Evolutionary conservation across 30 jellyfish, hydroid and myxozoan species (phyloP).

Genomic region (Turritopsis dohrnii): DNA sequence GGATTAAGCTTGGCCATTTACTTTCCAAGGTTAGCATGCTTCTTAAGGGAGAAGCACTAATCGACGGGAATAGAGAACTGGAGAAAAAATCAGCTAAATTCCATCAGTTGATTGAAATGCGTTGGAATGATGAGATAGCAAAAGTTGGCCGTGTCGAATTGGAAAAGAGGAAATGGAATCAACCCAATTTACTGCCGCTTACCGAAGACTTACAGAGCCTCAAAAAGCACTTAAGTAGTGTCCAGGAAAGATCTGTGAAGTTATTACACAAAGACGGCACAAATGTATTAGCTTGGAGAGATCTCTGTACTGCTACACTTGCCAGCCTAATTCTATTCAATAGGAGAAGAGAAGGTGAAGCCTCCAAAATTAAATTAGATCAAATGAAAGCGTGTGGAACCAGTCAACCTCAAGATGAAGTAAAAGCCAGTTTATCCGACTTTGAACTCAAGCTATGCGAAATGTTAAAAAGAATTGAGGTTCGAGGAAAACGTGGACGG

Average conservation of each 20-base stretch:
- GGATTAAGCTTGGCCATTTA: slow-evolving; percentile 9
- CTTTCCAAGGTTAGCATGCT: not conserved
- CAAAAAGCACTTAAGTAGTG: slow-evolving; percentile 18
- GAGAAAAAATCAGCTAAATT: not conserved
- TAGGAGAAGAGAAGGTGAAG: slow-evolving; percentile 39
- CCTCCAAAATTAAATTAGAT: slow-evolving; percentile 12
- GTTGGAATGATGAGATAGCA: not conserved
- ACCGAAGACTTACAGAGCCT: slow-evolving; percentile 29
- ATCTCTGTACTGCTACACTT: slow-evolving; percentile 2
- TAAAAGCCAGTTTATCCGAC: slow-evolving; percentile 21
- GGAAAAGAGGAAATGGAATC: slow-evolving; percentile 16
- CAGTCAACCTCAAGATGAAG: slow-evolving; percentile 26
- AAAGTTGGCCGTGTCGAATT: not conserved
- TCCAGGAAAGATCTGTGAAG: not conserved
- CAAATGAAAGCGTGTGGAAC: slow-evolving; percentile 17
- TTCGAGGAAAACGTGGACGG: no score
- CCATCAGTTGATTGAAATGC: not conserved
- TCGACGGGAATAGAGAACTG: not conserved
- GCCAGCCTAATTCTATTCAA: slow-evolving; percentile 33
- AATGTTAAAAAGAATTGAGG: slow-evolving; percentile 30
- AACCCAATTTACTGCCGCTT: slow-evolving; percentile 25
- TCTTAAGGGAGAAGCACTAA: not conserved
- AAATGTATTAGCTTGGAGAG: slow-evolving; percentile 21
- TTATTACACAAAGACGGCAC: not conserved
- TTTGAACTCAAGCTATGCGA: slow-evolving; percentile 34